Evolutionary conservation across 2,113 vertebrate genomes (phyloP).

Genomic region (Cottus gobio): DNA sequence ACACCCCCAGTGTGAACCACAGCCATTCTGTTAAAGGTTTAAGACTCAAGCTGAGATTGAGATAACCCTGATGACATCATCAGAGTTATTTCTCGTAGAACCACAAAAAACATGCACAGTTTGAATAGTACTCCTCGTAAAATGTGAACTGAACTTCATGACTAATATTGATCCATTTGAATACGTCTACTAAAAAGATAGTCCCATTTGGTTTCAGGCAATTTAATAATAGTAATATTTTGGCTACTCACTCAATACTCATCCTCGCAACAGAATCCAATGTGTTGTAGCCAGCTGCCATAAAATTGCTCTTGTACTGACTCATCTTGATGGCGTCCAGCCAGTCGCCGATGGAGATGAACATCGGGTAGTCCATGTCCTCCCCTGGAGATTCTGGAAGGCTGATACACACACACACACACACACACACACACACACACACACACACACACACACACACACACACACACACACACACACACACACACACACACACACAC

Average conservation of each 20-base stretch:
- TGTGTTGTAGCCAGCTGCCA: slow-evolving; percentile 93
- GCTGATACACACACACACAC: slow-evolving; percentile 68
- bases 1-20: too few species aligned
- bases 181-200: not conserved
- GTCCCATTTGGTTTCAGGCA: slow-evolving; percentile 12
- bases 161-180: not conserved
- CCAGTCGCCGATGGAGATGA: slow-evolving; percentile 96
- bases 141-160: not conserved
- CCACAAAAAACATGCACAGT: not conserved
- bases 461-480: too few species aligned
- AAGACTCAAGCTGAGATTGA: not conserved
- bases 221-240: slow-evolving; percentile 22
- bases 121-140: not conserved
- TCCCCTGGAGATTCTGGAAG: slow-evolving; percentile 94
- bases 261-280: slow-evolving; percentile 95
- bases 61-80: not conserved
- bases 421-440: too few species aligned
- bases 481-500: too few species aligned
- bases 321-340: slow-evolving; percentile 98
- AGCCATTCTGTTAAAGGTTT: not conserved
- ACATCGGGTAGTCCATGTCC: slow-evolving; percentile 92
- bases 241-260: slow-evolving; percentile 93
- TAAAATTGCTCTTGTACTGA: slow-evolving; percentile 96
- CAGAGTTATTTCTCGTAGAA: not conserved
- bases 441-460: too few species aligned